Evolutionary conservation across 2,113 vertebrate genomes (phyloP).

Genomic region (Saimiri boliviensis): DNA sequence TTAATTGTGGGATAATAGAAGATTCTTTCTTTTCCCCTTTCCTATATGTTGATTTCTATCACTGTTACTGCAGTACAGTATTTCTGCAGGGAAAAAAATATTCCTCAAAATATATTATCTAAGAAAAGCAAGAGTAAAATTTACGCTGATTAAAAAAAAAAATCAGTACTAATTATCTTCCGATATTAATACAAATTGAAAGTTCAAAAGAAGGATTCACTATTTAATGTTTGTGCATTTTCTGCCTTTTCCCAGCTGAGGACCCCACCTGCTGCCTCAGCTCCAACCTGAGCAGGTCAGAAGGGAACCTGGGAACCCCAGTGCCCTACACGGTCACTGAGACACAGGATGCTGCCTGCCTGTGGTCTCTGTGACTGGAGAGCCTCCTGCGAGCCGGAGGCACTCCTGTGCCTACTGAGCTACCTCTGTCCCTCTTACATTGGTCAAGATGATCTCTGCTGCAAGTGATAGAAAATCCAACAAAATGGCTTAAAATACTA

Average conservation of each 20-base stretch:
- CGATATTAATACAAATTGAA: conserved; percentile 18
- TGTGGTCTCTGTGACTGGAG: not conserved
- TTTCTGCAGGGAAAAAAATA: not conserved
- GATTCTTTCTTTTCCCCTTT: not conserved
- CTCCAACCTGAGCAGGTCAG: not conserved
- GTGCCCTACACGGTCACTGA: not conserved
- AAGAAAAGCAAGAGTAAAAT: not conserved
- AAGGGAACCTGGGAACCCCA: not conserved
- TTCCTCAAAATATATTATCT: conserved; percentile 31
- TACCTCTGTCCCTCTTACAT: not conserved
- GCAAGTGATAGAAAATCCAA: not conserved
- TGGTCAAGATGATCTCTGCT: not conserved
- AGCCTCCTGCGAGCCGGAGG: not conserved
- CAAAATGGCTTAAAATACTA: not conserved
- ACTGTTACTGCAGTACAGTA: not conserved
- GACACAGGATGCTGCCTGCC: not conserved
- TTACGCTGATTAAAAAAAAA: conserved; percentile 4
- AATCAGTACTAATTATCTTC: not conserved
- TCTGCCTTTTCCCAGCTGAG: not conserved
- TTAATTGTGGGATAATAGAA: not conserved
- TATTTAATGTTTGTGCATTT: not conserved
- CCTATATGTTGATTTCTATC: conserved; percentile 34
- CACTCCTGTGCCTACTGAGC: not conserved
- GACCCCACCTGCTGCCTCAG: not conserved
- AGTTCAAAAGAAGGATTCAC: not conserved